These are phyloP conservation scores for Numenius phaeopus DNA, from an alignment of 2,797 vertebrate genomes.

Conservation along the genomic window DNA sequence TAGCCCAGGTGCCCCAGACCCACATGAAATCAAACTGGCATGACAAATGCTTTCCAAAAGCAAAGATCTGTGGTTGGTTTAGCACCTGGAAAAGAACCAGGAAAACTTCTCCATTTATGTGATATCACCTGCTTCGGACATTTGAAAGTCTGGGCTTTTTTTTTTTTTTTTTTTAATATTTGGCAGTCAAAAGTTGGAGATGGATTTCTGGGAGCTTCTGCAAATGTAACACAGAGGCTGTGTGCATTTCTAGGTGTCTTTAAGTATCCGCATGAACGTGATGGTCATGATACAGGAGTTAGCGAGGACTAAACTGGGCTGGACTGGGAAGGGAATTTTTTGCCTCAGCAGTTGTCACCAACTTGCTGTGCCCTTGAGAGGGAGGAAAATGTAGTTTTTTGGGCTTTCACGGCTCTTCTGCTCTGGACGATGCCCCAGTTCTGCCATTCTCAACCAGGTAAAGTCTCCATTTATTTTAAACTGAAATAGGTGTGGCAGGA, in stretches of 20 bases:
- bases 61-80: neutral
- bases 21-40: neutral
- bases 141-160: neutral
- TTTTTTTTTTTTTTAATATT: neutral
- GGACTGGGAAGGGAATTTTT: neutral
- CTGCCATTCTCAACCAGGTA: neutral
- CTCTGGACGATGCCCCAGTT: rapidly evolving
- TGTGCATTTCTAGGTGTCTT: neutral
- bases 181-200: neutral
- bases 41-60: neutral
- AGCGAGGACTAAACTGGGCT: neutral
- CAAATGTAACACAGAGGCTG: neutral
- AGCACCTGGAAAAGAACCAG: neutral
- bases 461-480: rapidly evolving
- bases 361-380: neutral
- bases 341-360: neutral
- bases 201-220: neutral
- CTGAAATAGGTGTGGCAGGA: neutral
- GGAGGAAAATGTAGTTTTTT: neutral
- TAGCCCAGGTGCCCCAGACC: neutral
- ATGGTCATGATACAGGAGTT: neutral
- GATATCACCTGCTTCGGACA: neutral
- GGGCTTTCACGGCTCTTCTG: rapidly evolving
- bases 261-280: rapidly evolving
- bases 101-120: neutral